Percentiles rank a stretch among this genome's conserved stretches.
These are phyloP conservation scores for Pimephales promelas DNA, from an alignment of 2,113 vertebrate genomes.

Conservation along the genomic window DNA sequence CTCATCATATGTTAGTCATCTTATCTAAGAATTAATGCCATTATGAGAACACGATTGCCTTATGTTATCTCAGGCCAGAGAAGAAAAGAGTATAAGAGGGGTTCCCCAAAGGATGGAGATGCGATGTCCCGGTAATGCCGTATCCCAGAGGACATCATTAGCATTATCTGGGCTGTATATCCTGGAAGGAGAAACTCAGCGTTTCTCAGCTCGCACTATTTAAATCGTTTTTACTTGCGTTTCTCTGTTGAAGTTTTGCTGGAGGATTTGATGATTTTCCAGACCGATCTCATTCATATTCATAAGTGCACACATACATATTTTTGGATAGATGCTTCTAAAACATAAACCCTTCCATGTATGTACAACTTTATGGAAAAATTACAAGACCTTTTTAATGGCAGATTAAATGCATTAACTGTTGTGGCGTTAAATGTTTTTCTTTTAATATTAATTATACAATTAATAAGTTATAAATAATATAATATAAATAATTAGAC, in stretches of 20 bases:
- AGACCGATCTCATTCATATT: not conserved
- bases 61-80: conserved; percentile 57
- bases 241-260: conserved; percentile 3
- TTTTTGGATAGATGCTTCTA: not conserved
- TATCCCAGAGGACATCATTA: conserved; percentile 75
- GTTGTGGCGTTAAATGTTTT: no score
- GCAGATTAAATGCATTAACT: not conserved
- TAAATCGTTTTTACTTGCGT: not conserved
- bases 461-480: no score
- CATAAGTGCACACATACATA: not conserved
- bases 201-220: conserved; percentile 40
- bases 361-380: no score
- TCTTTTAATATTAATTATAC: no score
- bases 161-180: conserved; percentile 64
- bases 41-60: conserved; percentile 62
- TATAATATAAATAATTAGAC: no score
- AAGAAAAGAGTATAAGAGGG: conserved; percentile 44
- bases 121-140: conserved; percentile 52
- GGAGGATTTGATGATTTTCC: not conserved
- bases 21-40: conserved; percentile 64
- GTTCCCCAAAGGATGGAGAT: conserved; percentile 63
- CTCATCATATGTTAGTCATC: conserved; percentile 53
- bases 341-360: no score
- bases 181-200: conserved; percentile 59
- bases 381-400: not conserved